Evolutionary conservation across 2,888 invertebrate species (phyloP), one percentile per base, ranked within the genome.

Genomic region (Lycophotia porphyrea): DNA sequence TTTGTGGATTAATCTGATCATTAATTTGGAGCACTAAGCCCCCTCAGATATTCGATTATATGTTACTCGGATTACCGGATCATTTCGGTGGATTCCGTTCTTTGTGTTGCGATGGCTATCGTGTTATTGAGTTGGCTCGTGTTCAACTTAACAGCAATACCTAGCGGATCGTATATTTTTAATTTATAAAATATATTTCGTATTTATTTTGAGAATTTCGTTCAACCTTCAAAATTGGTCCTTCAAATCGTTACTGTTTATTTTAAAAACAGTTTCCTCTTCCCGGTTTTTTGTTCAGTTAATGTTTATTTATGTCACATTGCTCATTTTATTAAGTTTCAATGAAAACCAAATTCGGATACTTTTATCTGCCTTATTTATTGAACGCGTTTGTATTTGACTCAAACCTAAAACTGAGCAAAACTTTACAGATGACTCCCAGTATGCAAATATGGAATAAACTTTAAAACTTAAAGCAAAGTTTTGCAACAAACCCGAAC

Each of bases 1-100:
- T 90, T 88, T 88, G 90, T 83, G 88, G 91, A 90, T 91, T 90
- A 88, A 87, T 84, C 85, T 84, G 85, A 85, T 87, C 86, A 90
- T 90, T 90, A 91, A 90, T 90, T 90, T 89, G 81, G 68, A 72
- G 84, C 71, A 80, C 68, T 84, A 87, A 87, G 84, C 86, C 78
- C 78, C 70, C 72, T 71, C 65, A 78, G 87, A 87, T 85, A 89
- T 88, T 88, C 84, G 86, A 87, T 88, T 88, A 82, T 86, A 84
- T 88, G 80, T 81, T 76, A 71, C 71, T 73, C 66, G 82, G 83
- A 84, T 85, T 82, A 87, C 74, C 55, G 80, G 78, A 83, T 85
- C 83, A 81, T 83, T 87, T 84, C 44, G 69, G 68, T 36, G 80
- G 63, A 80, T 66, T 79, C 75, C 75, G 82, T 79, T 80, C 83